Conservation (phyloP, 1,140 invertebrate genomes). For the Linepithema humile region DNA sequence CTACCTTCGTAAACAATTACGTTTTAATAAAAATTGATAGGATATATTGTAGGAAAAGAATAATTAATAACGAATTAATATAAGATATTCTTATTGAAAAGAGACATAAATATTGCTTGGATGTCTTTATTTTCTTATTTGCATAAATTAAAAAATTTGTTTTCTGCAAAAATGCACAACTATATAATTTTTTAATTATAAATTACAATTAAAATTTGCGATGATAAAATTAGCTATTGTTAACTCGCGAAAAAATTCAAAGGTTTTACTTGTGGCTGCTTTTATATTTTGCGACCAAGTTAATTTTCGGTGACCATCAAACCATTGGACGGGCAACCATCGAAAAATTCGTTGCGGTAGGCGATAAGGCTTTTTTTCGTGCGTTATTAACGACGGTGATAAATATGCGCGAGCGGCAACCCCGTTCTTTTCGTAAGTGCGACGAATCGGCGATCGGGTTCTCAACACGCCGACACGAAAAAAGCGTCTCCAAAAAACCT, state of each 20-base stretch:
- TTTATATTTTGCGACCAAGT: conserved; percentile 13
- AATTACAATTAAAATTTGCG: not conserved
- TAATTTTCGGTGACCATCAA: conserved; percentile 14
- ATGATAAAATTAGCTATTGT: too few species aligned
- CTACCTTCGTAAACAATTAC: conserved; percentile 56
- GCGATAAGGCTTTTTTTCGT: conserved; percentile 46
- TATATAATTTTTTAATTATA: too few species aligned
- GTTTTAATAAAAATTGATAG: conserved; percentile 57
- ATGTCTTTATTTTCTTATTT: not conserved
- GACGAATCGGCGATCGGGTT: conserved; percentile 68
- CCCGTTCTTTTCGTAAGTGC: conserved; percentile 60
- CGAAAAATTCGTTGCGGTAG: conserved; percentile 45
- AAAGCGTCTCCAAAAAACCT: conserved; percentile 32
- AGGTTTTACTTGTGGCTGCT: not conserved
- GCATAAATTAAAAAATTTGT: not conserved
- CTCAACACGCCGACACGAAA: conserved; percentile 26
- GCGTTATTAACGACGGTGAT: conserved; percentile 69
- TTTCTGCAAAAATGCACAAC: not conserved
- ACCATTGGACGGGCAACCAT: not conserved
- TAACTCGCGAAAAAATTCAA: not conserved
- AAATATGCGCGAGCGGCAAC: conserved; percentile 64
- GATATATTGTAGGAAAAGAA: conserved; percentile 53
- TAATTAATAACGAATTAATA: conserved; percentile 30
- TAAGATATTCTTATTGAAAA: not conserved
- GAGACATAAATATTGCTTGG: not conserved